Base-by-base conservation (phyloP, 2,797 vertebrate species). In the Neoniphon sammara region DNA sequence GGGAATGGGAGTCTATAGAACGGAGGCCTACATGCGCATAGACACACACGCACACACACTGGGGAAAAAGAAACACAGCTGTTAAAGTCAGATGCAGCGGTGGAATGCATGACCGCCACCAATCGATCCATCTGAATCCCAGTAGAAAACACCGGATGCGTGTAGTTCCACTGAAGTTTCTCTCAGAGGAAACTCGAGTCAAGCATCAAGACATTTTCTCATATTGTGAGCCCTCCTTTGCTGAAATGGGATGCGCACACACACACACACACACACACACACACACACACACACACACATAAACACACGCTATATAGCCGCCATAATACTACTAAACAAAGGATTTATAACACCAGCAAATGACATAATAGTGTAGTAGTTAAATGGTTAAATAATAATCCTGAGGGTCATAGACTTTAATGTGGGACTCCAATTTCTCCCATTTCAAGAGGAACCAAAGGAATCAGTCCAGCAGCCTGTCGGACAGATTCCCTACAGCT, bases 71-170 rank as follows among this genome's bases (percentile, higher is more conserved):
- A 73, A 34, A 85, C 91, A 88, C 91, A 88, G 88, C 81, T 89
- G 76, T 56, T 73, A 25, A 73, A 78, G 11, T 42, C 39, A 77
- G 77, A 77, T 63, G 68, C 54, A 58, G 70, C 71, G 76, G 82
- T 90, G 84, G 83, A 85, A 86, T 65, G 44, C 62, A 55, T 42
- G 39, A 42, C 1, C 63, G 81, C 80, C 73, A 76, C 76, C 82
- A 87, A 89, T 83, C 87, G 81, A 91, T 86, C 69, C 75, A 64
- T 73, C 54, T 21, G 53, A 90, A 85, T 82, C 81, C 70, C 72
- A 52, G 27, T 2, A 69, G 78, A 79, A 81, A 57, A 81, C 54
- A 75, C 61, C 61, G 67, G 87, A 85, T 76, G 74, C 73, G 57
- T 62, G 67, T 75, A 65, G 14, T 20, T 70, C 62, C 54, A 39